phyloP scores from a whole-genome alignment of 2,888 invertebrate genomes.

The Platerodrilus igneus region DNA sequence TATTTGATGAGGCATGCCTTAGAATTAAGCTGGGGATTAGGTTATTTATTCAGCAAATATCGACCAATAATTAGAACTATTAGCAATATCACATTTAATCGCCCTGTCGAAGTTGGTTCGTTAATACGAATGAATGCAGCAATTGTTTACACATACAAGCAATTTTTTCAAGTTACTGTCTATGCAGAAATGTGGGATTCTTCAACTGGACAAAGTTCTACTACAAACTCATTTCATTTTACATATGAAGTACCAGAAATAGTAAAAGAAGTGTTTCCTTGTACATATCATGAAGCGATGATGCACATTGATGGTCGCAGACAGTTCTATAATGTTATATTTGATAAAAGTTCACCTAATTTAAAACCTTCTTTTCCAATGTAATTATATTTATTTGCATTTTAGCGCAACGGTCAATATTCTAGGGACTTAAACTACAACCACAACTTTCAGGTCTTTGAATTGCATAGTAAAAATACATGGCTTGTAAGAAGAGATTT shows the following conservation, averaged over 20 bases:
- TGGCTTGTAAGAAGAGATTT: too few species aligned
- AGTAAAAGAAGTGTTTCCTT: conserved; percentile 56
- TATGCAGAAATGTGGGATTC: conserved; percentile 63
- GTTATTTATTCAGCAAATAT: conserved; percentile 55
- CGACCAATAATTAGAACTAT: conserved; percentile 58
- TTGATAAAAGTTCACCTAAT: too few species aligned
- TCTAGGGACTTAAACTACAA: too few species aligned
- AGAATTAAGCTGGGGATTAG: conserved; percentile 66
- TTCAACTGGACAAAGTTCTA: conserved; percentile 51
- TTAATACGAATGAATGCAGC: conserved; percentile 64
- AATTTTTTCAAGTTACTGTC: conserved; percentile 61
- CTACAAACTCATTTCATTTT: conserved; percentile 69
- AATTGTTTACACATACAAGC: conserved; percentile 52
- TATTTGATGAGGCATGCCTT: conserved; percentile 71
- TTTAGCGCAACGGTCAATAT: too few species aligned
- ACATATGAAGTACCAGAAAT: conserved; percentile 55
- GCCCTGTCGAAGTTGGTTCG: conserved; percentile 67
- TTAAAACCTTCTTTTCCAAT: too few species aligned
- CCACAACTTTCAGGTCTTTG: too few species aligned
- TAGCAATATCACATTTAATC: conserved; percentile 66
- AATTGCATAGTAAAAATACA: too few species aligned
- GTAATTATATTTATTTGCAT: too few species aligned
- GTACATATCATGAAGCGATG: conserved; percentile 65
- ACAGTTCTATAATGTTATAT: conserved; percentile 47
- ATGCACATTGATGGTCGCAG: conserved; percentile 55